Evolutionary conservation across 2,888 invertebrate genomes (phyloP), one percentile per base, ranked within the genome.

Genomic region (Drosophila basisetae): DNA sequence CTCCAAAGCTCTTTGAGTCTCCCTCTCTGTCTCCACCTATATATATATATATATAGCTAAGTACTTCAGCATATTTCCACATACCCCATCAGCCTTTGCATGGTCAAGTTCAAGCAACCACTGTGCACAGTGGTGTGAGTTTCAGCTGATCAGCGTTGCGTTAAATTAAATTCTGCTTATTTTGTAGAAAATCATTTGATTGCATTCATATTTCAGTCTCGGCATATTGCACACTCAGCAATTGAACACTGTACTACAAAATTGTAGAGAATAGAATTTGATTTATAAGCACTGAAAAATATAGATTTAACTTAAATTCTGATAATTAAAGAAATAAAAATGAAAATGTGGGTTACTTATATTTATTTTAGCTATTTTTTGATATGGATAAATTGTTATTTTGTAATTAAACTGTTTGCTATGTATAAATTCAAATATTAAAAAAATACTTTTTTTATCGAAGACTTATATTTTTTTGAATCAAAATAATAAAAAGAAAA

Each of bases 101-200:
- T 66, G 83, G 83, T 84, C 83, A 82, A 81, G 84, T 80, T 89
- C 90, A 84, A 66, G 77, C 82, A 81, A 83, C 75, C 73, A 70
- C 54, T 39, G 53, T 67, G 62, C 54, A 54, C 58, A 60, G 55
- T 66, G 80, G 59, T 39, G 31, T 62, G 61, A 52, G 37, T 69
- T 61, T 37, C 22, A 58, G 67, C 75, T 84, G 85, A 76, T 80
- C 92, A 93, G 70, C 92, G 91, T 92, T 78, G 92, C 93, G 93
- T 92, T 92, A 93, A 93, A 93, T 93, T 93, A 92, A 92, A 91
- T 91, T 92, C 90, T 68, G 54, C 13, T 33, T 55, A 53, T 65
- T 55, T 63, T 58, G 61, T 39, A 11, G 10, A 49, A n/a, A 41
- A 43, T 49, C 25, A 37, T 63, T 79, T 52, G 35, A 62, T 60